phyloP scores from a whole-genome alignment of 1,140 invertebrate genomes.

The Bathynomus jamesi region DNA sequence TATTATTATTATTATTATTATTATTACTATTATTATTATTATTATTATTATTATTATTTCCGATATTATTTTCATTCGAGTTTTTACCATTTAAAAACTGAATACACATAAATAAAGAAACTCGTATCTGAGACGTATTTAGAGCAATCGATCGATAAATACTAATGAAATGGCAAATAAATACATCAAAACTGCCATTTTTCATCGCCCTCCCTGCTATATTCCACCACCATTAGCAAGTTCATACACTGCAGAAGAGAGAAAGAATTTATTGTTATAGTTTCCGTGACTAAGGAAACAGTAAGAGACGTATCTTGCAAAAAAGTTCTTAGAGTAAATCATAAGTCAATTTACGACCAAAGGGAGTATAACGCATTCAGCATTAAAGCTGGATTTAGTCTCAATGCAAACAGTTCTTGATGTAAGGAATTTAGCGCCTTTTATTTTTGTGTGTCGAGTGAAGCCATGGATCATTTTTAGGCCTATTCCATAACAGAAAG shows the following conservation, averaged over 20 bases:
- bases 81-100: no score
- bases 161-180: no score
- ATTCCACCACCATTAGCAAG: background rate
- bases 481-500: background rate
- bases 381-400: background rate
- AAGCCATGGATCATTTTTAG: background rate
- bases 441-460: background rate
- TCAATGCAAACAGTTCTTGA: background rate
- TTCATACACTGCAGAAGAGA: background rate
- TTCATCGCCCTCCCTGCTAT: background rate
- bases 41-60: no score
- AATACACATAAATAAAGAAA: no score
- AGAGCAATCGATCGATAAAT: no score
- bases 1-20: no score
- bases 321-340: background rate
- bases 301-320: background rate
- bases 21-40: no score
- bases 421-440: background rate
- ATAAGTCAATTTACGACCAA: background rate
- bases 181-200: background rate
- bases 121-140: no score
- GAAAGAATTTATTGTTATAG: conserved; percentile 1
- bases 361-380: background rate
- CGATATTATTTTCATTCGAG: no score
- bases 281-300: background rate